Base-by-base conservation (phyloP, 2,797 vertebrate genomes). In the Pangasius macronema region DNA sequence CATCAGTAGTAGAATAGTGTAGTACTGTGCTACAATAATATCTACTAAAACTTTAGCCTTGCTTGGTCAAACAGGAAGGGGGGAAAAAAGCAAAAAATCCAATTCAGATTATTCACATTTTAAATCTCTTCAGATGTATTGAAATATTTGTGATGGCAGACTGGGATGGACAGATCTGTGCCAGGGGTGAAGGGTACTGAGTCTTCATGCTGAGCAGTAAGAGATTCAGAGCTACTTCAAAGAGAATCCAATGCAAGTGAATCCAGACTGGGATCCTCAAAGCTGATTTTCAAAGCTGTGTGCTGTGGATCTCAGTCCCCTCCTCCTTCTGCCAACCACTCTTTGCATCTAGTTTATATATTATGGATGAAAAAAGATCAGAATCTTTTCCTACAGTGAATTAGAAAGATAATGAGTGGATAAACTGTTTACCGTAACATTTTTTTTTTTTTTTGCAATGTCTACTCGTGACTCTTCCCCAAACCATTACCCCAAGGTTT, bases 211-310 rank as follows among this genome's bases (percentile, higher is more conserved):
- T 84, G 83, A 91, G 68, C 9, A 33, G 65, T 81, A 30, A 46
- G 76, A 81, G 81, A 83, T 65, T 83, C 49, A 57, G 63, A 79
- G 87, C 88, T 83, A 85, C 90, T 91, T 92, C 89, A 92, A 84
- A 90, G 87, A 87, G 85, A 79, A 85, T 84, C n/a, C 86, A 87
- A 81, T 86, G 87, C 90, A 90, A 90, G 88, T 89, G 88, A 90
- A 91, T 92, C 90, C 82, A 91, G 91, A 88, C 88, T 80, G 63
- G 85, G 88, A 89, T 90, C 90, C 87, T 87, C 85, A 87, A 90
- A 90, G 88, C 89, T 59, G 84, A 36, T 6, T 81, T 87, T 91
- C 90, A 89, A 90, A 86, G 87, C 27, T 82, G 42, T 83, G 73
- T 87, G 87, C 67, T 65, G 46, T 55, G 72, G 61, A 20, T 39